Evolutionary conservation across 1,140 invertebrate species (phyloP).

Genomic region (Atopsyche davidsoni): DNA sequence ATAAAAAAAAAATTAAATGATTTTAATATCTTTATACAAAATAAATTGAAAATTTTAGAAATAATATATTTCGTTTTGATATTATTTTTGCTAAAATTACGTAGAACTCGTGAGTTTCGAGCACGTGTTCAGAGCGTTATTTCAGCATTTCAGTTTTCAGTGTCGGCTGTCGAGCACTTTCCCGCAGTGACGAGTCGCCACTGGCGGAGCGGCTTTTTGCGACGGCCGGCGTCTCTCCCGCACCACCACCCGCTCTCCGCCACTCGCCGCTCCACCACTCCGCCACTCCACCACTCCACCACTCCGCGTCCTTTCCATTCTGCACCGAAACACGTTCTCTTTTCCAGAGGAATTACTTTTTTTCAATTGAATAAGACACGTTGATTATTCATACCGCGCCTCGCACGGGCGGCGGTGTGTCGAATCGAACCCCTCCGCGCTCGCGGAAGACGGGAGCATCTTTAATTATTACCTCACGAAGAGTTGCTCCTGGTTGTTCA

Average conservation of each 20-base stretch:
- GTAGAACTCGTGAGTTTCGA: too few relatives aligned
- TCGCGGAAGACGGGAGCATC: neutral
- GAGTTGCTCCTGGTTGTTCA: conserved; percentile 90
- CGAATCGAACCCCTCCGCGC: conserved; percentile 1
- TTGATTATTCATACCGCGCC: conserved; percentile 25
- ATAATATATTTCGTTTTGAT: too few relatives aligned
- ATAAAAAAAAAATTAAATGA: too few relatives aligned
- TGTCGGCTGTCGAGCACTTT: too few relatives aligned
- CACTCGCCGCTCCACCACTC: conserved; percentile 15
- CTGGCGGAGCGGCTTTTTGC: conserved; percentile 27
- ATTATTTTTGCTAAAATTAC: too few relatives aligned
- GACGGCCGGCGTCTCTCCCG: conserved; percentile 23
- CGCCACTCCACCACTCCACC: neutral
- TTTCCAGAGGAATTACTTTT: conserved; percentile 20
- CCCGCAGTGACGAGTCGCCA: conserved; percentile 14
- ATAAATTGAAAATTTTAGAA: too few relatives aligned
- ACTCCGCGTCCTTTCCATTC: conserved; percentile 1
- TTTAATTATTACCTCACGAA: conserved; percentile 71
- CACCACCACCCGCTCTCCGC: conserved; percentile 9
- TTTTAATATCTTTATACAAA: too few relatives aligned
- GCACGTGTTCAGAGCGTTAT: too few relatives aligned
- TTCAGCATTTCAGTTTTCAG: too few relatives aligned
- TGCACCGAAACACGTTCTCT: conserved; percentile 18
- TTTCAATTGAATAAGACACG: conserved; percentile 15
- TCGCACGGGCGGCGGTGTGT: conserved; percentile 7